Conservation (phyloP, 2,797 vertebrate species). For the Atherinosoma microstoma region DNA sequence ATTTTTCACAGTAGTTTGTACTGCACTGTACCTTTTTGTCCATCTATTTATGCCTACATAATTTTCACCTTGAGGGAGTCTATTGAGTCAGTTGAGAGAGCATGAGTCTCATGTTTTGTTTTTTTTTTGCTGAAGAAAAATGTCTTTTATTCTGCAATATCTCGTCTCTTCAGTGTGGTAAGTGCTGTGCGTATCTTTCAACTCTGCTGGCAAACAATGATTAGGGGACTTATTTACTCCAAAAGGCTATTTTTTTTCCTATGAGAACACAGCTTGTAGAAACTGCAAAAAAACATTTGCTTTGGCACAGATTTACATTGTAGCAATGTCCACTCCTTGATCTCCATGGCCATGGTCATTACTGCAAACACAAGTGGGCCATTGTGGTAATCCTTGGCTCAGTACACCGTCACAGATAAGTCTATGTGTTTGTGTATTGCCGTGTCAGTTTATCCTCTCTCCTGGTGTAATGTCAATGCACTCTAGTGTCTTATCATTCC, state of each 20-base stretch:
- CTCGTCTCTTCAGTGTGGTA: constrained; percentile 74
- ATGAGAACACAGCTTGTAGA: constrained; percentile 86
- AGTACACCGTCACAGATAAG: constrained; percentile 78
- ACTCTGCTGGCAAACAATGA: constrained; percentile 77
- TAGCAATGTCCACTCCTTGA: constrained; percentile 82
- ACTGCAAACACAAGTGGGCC: constrained; percentile 83
- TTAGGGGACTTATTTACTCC: constrained; percentile 80
- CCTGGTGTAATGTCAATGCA: constrained; percentile 82
- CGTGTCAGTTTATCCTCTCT: constrained; percentile 78
- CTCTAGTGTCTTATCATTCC: constrained; percentile 79
- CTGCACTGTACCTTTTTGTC: constrained; percentile 83
- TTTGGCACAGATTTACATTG: constrained; percentile 88
- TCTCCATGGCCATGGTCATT: constrained; percentile 78
- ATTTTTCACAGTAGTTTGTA: constrained; percentile 86
- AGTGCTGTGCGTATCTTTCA: constrained; percentile 79
- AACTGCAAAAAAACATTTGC: constrained; percentile 87
- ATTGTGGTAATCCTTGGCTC: constrained; percentile 84
- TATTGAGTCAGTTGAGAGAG: constrained; percentile 79
- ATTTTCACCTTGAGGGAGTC: constrained; percentile 80
- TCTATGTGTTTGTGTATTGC: constrained; percentile 81
- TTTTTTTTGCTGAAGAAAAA: constrained; percentile 74
- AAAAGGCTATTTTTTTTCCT: constrained; percentile 83
- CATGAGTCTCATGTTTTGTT: constrained; percentile 71
- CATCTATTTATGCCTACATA: constrained; percentile 82
- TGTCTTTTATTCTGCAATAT: constrained; percentile 78